phyloP scores from a whole-genome alignment of 2,888 invertebrate species.

The Flexamia atlantica region DNA sequence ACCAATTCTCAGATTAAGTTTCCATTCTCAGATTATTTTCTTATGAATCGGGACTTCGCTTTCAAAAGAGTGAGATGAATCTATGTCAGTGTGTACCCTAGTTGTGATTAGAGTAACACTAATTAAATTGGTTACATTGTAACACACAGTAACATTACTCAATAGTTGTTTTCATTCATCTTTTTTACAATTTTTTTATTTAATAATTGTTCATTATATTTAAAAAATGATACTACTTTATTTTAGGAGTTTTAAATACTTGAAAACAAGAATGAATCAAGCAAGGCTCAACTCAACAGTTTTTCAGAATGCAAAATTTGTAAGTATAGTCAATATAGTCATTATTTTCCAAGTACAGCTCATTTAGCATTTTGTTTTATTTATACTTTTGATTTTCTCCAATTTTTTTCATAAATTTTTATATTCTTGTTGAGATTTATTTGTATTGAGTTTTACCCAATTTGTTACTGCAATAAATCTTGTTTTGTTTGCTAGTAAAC shows the following conservation, averaged over 20 bases:
- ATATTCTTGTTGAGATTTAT: no score
- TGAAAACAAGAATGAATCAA: constrained; percentile 16
- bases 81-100: background rate
- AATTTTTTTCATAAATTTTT: no score
- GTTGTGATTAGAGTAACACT: background rate
- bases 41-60: background rate
- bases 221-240: constrained; percentile 25
- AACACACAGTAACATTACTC: background rate
- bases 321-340: constrained; percentile 26
- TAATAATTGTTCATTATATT: background rate
- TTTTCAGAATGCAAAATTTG: constrained; percentile 35
- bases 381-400: no score
- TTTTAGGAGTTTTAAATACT: constrained; percentile 14
- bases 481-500: no score
- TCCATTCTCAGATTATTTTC: background rate
- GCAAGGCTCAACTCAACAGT: constrained; percentile 18
- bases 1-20: background rate
- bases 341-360: no score
- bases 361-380: no score
- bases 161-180: no score
- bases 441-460: no score
- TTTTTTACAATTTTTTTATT: no score
- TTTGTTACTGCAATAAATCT: no score
- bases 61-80: background rate
- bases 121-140: background rate